Base-by-base conservation (phyloP, 2,113 vertebrate species). In the Brachyhypopomus gauderio region DNA sequence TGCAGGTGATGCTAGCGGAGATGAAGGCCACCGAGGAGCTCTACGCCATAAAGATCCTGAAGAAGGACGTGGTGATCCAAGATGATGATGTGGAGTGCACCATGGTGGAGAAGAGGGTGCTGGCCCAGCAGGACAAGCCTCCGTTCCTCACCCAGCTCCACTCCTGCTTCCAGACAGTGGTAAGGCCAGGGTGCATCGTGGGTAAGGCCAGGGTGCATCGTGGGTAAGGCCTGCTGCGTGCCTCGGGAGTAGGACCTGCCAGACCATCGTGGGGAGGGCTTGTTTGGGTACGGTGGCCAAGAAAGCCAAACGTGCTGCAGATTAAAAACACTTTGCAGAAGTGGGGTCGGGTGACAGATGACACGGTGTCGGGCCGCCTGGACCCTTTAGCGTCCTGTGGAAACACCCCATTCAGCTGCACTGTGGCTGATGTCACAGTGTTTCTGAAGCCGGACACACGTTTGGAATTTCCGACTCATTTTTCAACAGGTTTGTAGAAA, bases 41-140 rank as follows among this genome's bases (percentile, higher is more conserved):
- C 34, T 98, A 94, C 0, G 97, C 96, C 9, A 89, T 98, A 87
- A 99, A 98, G 88, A 97, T 98, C 86, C 90, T 99, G 81, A 98
- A 99, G 83, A 98, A 98, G 80, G 96, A 98, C 0, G 96, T 98
- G 87, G 96, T 99, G 89, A 98, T 99, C 87, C 97, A 99, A 89
- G 97, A 99, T 0, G 97, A 99, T 11, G 97, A 99, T 0, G 97
- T 99, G 34, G 97, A 98, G 74, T 98, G 97, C 84, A 98, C 96
- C 72, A 98, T 98, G 96, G 95, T 98, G 75, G 97, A 99, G 76
- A 99, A 99, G 86, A 91, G 97, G 23, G 96, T 99, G 5, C 91
- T 99, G 86, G 96, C 97, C 0, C 90, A 96, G 79, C 88, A 91
- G 0, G 95, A 96, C 73, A 97, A 98, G 81, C 97, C 96, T 0